A percentile compares a stretch with the other conserved stretches of the same genome.
Conservation (phyloP, 1,140 invertebrate species). For the Drosophila neocordata region DNA sequence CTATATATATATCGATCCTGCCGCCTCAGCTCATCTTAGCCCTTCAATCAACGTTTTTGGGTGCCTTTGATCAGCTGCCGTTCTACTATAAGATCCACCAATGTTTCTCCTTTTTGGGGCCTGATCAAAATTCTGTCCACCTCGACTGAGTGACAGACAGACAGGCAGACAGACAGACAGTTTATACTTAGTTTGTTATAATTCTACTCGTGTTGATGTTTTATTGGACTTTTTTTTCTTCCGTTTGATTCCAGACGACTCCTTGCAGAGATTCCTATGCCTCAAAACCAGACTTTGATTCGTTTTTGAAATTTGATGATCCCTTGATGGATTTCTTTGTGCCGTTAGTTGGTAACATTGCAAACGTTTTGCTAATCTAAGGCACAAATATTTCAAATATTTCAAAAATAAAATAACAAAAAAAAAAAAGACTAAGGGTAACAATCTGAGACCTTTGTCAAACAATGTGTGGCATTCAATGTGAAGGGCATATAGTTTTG, state of each 20-base stretch:
- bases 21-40: background rate
- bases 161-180: conserved; percentile 65
- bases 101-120: conserved; percentile 48
- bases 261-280: conserved; percentile 40
- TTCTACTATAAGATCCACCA: conserved; percentile 21
- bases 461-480: conserved; percentile 63
- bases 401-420: background rate
- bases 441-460: conserved; percentile 8
- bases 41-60: conserved; percentile 67
- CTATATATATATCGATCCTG: conserved; percentile 11
- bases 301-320: conserved; percentile 62
- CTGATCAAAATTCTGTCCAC: conserved; percentile 76
- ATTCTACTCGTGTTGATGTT: conserved; percentile 78
- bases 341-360: conserved; percentile 57
- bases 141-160: conserved; percentile 74
- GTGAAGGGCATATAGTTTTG: conserved; percentile 53
- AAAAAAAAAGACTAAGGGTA: background rate
- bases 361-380: conserved; percentile 65
- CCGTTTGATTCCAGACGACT: background rate
- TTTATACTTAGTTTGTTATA: conserved; percentile 76
- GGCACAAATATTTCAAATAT: conserved; percentile 66
- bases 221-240: conserved; percentile 56
- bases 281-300: conserved; percentile 53
- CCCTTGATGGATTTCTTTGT: conserved; percentile 71
- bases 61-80: conserved; percentile 73